Evolutionary conservation across 1,140 invertebrate species (phyloP).

Genomic region (Ips nitidus): DNA sequence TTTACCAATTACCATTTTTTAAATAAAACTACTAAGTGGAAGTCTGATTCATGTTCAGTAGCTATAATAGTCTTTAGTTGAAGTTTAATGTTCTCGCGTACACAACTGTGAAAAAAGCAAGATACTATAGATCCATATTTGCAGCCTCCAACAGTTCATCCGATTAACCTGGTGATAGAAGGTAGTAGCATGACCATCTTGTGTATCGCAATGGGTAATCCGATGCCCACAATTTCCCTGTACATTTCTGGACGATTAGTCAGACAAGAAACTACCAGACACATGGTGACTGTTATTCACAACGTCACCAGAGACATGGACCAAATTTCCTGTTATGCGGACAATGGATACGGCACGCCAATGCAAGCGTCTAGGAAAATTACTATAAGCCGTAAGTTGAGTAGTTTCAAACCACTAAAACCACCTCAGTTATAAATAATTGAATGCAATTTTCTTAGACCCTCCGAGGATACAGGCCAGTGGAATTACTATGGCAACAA

Average conservation of each 20-base stretch:
- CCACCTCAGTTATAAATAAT: not conserved
- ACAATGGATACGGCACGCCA: constrained; percentile 81
- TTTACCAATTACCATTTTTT: not conserved
- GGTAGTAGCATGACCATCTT: constrained; percentile 81
- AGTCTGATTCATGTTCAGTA: no score
- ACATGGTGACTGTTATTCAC: constrained; percentile 79
- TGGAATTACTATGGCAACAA: constrained; percentile 70
- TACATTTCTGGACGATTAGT: constrained; percentile 75
- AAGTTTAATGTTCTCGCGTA: no score
- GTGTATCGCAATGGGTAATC: constrained; percentile 79
- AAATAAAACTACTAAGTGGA: not conserved
- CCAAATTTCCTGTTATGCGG: constrained; percentile 79
- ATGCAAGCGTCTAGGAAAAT: constrained; percentile 77
- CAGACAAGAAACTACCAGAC: constrained; percentile 72
- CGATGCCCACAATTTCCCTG: constrained; percentile 77
- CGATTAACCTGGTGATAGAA: constrained; percentile 77
- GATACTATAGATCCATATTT: constrained; percentile 35
- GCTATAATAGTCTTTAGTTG: no score
- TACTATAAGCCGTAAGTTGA: constrained; percentile 74
- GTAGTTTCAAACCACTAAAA: not conserved
- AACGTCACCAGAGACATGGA: constrained; percentile 81
- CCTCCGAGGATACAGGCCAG: constrained; percentile 72
- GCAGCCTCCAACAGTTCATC: constrained; percentile 78
- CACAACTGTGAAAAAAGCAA: no score
- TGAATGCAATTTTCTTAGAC: constrained; percentile 56